Evolutionary conservation across 2,888 invertebrate species (phyloP), one percentile per base, ranked within the genome.

Genomic region (Ectemnius lituratus): DNA sequence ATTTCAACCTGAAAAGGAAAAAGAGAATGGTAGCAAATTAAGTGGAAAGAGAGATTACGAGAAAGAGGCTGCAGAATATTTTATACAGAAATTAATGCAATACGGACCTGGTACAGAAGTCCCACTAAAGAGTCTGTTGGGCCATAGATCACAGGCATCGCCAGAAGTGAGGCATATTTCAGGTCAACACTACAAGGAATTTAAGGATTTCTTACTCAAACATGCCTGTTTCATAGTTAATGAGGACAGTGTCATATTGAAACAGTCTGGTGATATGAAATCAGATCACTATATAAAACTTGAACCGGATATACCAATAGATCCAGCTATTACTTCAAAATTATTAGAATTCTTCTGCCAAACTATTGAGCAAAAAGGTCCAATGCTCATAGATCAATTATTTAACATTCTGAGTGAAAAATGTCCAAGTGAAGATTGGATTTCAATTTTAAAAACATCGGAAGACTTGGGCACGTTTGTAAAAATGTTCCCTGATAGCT

Each of bases 131-230:
- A 98, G 98, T 91, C 94, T 99, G 80, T 94, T 99, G 75, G 99
- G 99, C 0, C 99, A 99, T 92, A 94, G 98, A 80, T 97, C 97
- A 81, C 98, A 97, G 92, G 99, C 99, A 23, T 97, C 98, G 74
- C 97, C 97, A 16, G 99, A 99, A 93, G 98, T 99, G 82, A 94
- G 99, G 78, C 97, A 98, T 91, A 97, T 98, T 87, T 98, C 98
- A 81, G 96, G 95, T 16, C 97, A 98, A 91, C 97, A 98, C 90
- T 96, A 97, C 88, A 96, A 96, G 91, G 98, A 98, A 91, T 98
- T 98, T 91, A 94, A 95, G 84, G 98, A 98, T 79, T 98, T 98
- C 91, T 93, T 98, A 16, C 87, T 94, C 76, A 95, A 96, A 89
- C 97, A 97, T 90, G 94, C 96, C 0, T 96, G 97, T 70, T 98